Evolutionary conservation across 2,113 vertebrate species (phyloP), one percentile per base, ranked within the genome.

Genomic region (Seriola quinqueradiata): DNA sequence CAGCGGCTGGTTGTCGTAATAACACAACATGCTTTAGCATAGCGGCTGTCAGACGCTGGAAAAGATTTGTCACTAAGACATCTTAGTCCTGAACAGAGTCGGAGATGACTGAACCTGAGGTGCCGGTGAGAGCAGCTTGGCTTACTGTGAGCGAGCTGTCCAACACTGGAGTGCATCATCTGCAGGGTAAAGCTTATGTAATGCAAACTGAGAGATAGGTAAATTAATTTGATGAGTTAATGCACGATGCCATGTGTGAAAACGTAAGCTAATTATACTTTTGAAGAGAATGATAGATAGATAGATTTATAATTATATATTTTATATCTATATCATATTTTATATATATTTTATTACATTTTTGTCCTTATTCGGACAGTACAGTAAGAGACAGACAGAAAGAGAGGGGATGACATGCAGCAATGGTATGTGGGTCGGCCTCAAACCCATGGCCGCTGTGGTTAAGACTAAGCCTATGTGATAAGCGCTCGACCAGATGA

Each of bases 81-180:
- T 50, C 16, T 50, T 19, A 50, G 48, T 5, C 16, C 17, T 19
- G 17, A 50, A 50, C 17, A 23, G 54, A 0, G 36, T n/a, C 72
- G 34, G 40, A 81, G 21, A 25, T n/a, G n/a, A 44, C 14, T 13
- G 64, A 58, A 61, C 28, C 32, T 48, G 76, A 55, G n/a, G 9
- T 36, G 6, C 54, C 40, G 42, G 8, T 12, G 10, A 54, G 28
- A 61, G 36, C 23, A 4, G 6, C 17, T 1, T 6, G 34, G n/a
- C 66, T 64, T 5, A 50, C 42, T 50, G 32, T 34, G 23, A 7
- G 9, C 8, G 6, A 5, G 25, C 25, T 25, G 34, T 57, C 68
- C 40, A n/a, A 50, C 28, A 36, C 0, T 0, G 0, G 23, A 40
- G 9, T 4, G 17, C 13, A 3, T 63, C 44, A 17, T 36, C 21